Conservation (phyloP, 2,797 vertebrate genomes). For the Eupleurogrammus muticus region DNA sequence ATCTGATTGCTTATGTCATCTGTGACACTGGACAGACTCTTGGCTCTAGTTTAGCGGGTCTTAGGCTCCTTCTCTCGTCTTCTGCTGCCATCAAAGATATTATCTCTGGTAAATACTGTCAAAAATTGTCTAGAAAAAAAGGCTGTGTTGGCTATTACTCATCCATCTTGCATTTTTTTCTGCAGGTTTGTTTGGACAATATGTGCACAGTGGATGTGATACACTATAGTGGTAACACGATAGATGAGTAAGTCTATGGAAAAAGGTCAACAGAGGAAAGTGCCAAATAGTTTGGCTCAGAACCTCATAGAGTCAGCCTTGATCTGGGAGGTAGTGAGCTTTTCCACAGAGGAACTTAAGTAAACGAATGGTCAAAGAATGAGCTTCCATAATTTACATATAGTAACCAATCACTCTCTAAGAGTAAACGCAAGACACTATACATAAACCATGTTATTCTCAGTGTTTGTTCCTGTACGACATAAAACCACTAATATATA, state of each 20-base stretch:
- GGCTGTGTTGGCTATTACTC: neutral
- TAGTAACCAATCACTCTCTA: slow-evolving; percentile 1
- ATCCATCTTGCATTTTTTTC: slow-evolving; percentile 14
- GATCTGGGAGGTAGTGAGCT: slow-evolving; percentile 32
- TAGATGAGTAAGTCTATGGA: slow-evolving; percentile 23
- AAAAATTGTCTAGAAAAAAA: slow-evolving; percentile 17
- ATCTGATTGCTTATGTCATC: slow-evolving; percentile 65
- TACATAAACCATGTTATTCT: no score
- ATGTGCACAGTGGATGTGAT: neutral
- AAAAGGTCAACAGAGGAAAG: slow-evolving; percentile 45
- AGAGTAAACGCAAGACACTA: neutral
- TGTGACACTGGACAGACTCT: slow-evolving; percentile 53
- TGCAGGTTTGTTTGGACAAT: slow-evolving; percentile 13
- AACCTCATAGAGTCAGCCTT: slow-evolving; percentile 38
- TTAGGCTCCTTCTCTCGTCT: slow-evolving; percentile 16
- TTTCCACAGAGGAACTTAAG: slow-evolving; percentile 9
- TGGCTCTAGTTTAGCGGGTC: slow-evolving; percentile 41
- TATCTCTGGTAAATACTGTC: slow-evolving; percentile 4
- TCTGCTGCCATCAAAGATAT: slow-evolving; percentile 27
- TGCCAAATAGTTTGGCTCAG: slow-evolving; percentile 65
- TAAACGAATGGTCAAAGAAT: slow-evolving; percentile 30
- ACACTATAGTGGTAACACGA: slow-evolving; percentile 19
- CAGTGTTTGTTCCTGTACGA: neutral
- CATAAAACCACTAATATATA: neutral
- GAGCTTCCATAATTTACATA: slow-evolving; percentile 9